Evolutionary conservation across 2,113 vertebrate genomes (phyloP), one percentile per base, ranked within the genome.

Genomic region (Barnardius zonarius): DNA sequence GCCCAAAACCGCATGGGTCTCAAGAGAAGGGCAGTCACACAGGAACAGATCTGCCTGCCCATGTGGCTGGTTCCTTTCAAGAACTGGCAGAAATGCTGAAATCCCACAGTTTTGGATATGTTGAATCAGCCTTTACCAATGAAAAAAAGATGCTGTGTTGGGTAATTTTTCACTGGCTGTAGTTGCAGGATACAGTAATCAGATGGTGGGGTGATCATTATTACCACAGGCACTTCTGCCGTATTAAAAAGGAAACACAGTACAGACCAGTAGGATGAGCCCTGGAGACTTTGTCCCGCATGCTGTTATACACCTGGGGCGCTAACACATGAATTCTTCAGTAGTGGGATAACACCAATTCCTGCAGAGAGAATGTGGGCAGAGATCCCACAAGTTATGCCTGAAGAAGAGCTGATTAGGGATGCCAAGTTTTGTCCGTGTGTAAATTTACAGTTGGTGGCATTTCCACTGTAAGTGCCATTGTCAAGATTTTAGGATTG

Each of bases 401-500:
- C 90, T 92, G 52, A 86, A 92, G 85, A 86, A 92, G 87, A 91
- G 85, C 79, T 90, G 74, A 88, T 66, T 57, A 86, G 39, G 64
- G 70, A 93, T 93, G 92, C 92, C 92, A 96, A 93, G 94, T 94
- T 95, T 97, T 78, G 93, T 93, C 95, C 95, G 1, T 92, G 92
- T 95, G 93, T 96, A 93, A 92, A 93, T 97, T 96, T 97, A 96
- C 96, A 93, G 95, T 95, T 96, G 95, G 96, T 94, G 94, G 91
- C 94, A 95, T 97, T 96, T 97, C 94, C 86, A 95, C 93, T 96
- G 96, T 96, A 96, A 96, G 96, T 95, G 94, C 91, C 95, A 96
- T 96, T 97, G 96, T 97, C 95, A 97, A 96, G 94, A 97, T 97
- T 96, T 96, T 95, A 95, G 93, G 88, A 93, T 95, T 92, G 73